Base-by-base conservation (phyloP, 2,113 vertebrate species). In the Bothrops jararaca region DNA sequence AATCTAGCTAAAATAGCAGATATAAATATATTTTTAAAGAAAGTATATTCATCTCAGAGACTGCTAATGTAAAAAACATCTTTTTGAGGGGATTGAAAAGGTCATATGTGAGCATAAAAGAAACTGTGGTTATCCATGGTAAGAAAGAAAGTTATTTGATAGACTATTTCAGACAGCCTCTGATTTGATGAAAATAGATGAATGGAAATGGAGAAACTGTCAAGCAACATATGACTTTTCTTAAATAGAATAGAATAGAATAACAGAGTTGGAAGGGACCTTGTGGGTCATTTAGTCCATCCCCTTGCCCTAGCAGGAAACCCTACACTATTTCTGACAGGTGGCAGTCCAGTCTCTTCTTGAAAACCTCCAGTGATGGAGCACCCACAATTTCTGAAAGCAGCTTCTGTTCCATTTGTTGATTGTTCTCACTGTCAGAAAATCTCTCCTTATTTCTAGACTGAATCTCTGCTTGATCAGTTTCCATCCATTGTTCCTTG, bases 1-100 rank as follows among this genome's bases (percentile, higher is more conserved):
- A 89, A 24, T 10, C 85, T 22, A 15, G 87, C 10, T 52, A 94
- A 74, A 60, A 88, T 48, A 91, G 4, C 91, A 60, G 93, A 57
- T 86, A 34, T 50, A 85, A 94, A 26, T 9, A 93, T 52, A 85
- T 58, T 91, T 87, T 85, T 91, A 53, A 15, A 91, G 48, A 87
- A 93, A 58, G 39, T 54, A 85, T 48, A 54, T 42, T 60, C 48
- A 54, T 94, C 93, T 94, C 34, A 93, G 57, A 94, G 42, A 92
- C 0, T 34, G 45, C 1, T 80, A 91, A 56, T 92, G 3, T 57
- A 1, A 86, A 50, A 91, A 92, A 12, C 74, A 34, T 0, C 0
- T 90, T 93, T 90, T 53, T 93, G 15, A 18, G 1, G 7, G 50
- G n/a, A 85, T 20, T 86, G 74, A 92, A 86, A 9, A 23, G 69